Conservation (phyloP, 2,113 vertebrate species). For the Procapra przewalskii region DNA sequence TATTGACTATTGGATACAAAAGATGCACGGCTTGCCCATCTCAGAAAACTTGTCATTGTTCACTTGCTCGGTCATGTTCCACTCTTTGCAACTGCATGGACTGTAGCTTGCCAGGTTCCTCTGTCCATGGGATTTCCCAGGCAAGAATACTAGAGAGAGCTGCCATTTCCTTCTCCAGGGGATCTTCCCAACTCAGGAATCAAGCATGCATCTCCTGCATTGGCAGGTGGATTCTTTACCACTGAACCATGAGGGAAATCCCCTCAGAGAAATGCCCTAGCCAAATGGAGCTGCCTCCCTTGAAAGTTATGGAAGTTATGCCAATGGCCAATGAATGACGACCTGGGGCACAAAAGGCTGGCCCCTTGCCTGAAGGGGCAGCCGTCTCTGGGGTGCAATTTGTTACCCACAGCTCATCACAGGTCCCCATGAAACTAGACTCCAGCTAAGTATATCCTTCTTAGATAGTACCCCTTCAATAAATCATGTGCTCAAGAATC, state of each 20-base stretch:
- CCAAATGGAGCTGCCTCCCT: neutral
- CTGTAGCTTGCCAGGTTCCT: neutral
- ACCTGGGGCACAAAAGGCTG: neutral
- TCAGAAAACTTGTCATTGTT: neutral
- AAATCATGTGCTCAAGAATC: neutral
- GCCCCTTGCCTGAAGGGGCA: neutral
- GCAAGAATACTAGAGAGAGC: neutral
- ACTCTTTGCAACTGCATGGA: neutral
- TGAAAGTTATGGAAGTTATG: neutral
- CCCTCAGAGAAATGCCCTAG: neutral
- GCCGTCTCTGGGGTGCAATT: neutral
- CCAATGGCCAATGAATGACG: neutral
- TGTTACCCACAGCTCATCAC: neutral
- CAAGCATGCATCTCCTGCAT: accelerated
- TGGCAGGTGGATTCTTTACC: neutral
- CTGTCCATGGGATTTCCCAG: neutral
- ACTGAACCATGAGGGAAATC: neutral
- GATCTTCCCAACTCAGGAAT: neutral
- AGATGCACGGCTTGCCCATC: neutral
- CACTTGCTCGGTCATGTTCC: neutral
- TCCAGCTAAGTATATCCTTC: neutral
- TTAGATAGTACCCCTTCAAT: neutral
- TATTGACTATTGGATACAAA: neutral
- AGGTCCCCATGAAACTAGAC: neutral
- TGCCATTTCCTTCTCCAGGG: neutral